A percentile compares a stretch with the other conserved stretches of the same genome.
Evolutionary conservation across 2,888 invertebrate genomes (phyloP).

Genomic region (Scaptomyza parva): DNA sequence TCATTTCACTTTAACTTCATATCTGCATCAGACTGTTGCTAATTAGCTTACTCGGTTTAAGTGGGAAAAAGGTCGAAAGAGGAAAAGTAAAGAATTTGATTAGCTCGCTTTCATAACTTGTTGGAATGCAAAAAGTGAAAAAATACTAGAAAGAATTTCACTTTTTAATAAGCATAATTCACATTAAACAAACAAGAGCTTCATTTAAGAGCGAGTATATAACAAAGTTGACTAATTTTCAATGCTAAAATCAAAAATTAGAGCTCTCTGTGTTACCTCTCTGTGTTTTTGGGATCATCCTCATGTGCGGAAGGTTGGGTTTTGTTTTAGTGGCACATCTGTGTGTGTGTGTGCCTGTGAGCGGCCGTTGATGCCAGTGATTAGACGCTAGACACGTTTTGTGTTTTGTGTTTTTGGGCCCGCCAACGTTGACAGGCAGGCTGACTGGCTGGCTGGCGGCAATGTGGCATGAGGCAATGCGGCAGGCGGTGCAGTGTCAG

Average conservation of each 20-base stretch:
- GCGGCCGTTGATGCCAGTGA: constrained; percentile 66
- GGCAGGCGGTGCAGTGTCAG: not conserved
- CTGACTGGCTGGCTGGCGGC: constrained; percentile 13
- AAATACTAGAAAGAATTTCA: no score
- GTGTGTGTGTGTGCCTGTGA: constrained; percentile 50
- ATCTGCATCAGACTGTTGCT: not conserved
- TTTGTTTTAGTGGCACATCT: constrained; percentile 8
- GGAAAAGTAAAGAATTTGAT: not conserved
- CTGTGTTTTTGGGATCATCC: no score
- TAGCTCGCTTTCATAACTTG: no score
- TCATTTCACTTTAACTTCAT: not conserved
- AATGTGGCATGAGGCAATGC: not conserved
- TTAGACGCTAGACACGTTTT: constrained; percentile 67
- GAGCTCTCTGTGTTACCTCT: no score
- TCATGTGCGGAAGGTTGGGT: constrained; percentile 20
- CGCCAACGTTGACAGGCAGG: constrained; percentile 75
- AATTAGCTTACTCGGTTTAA: not conserved
- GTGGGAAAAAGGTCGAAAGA: not conserved
- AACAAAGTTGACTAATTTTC: not conserved
- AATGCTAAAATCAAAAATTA: not conserved
- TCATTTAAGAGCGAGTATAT: not conserved
- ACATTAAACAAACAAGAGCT: no score
- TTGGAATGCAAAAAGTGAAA: no score
- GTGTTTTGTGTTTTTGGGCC: constrained; percentile 47
- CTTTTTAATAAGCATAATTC: no score